These are phyloP conservation scores for Pluvialis apricaria DNA, from an alignment of 2,113 vertebrate species.

Conservation along the genomic window DNA sequence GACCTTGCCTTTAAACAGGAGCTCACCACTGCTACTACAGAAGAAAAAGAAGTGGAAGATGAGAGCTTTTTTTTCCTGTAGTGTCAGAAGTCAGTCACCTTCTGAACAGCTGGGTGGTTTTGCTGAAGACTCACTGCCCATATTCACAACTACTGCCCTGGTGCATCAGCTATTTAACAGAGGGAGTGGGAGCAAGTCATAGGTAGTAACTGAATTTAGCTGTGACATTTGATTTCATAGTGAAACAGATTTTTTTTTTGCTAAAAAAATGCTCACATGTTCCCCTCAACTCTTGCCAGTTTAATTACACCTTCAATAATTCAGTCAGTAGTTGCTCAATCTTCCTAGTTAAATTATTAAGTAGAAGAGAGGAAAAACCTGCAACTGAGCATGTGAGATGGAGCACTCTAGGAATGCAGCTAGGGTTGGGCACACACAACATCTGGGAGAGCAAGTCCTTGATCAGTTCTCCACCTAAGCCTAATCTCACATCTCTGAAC, in stretches of 20 bases:
- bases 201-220: not conserved
- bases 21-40: not conserved
- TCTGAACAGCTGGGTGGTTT: not conserved
- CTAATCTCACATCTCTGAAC: not conserved
- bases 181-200: not conserved
- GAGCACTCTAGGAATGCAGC: not conserved
- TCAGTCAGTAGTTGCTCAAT: not conserved
- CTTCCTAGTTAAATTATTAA: slow-evolving; percentile 7
- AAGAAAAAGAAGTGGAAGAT: not conserved
- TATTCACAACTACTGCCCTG: not conserved
- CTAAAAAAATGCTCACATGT: not conserved
- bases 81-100: not conserved
- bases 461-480: not conserved
- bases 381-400: not conserved
- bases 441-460: not conserved
- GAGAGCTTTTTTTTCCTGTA: not conserved
- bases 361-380: not conserved
- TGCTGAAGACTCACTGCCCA: not conserved
- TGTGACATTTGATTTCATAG: not conserved
- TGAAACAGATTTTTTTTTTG: not conserved
- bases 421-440: not conserved
- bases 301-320: slow-evolving; percentile 39
- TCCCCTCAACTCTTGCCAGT: not conserved
- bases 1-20: not conserved
- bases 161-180: not conserved